Conservation (phyloP, 2,888 invertebrate genomes). For the Deilephila elpenor region DNA sequence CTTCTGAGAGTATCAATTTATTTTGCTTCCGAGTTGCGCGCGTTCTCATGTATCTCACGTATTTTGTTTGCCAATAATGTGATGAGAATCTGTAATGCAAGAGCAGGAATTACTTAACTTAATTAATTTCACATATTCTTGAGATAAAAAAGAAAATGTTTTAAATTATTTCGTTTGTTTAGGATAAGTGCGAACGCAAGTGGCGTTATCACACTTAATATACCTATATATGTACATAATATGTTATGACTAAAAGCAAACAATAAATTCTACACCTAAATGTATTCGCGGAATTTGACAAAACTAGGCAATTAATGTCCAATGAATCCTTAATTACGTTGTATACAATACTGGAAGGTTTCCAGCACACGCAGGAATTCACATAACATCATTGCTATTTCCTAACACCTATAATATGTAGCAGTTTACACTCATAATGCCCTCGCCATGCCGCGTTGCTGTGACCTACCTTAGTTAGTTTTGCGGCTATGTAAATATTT, state of each 20-base stretch:
- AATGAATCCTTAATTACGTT: background rate
- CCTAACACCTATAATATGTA: conserved; percentile 20
- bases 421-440: conserved; percentile 34
- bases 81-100: background rate
- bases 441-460: conserved; percentile 39
- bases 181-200: background rate
- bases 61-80: conserved; percentile 7
- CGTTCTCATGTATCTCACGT: conserved; percentile 27
- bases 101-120: background rate
- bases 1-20: conserved; percentile 23
- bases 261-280: too few relatives aligned
- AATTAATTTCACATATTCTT: background rate
- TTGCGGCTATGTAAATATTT: conserved; percentile 46
- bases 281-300: too few relatives aligned
- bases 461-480: conserved; percentile 44
- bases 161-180: background rate
- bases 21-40: conserved; percentile 4
- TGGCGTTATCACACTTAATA: too few relatives aligned
- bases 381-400: background rate
- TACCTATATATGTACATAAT: too few relatives aligned
- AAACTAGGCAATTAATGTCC: background rate
- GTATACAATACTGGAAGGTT: background rate
- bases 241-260: too few relatives aligned
- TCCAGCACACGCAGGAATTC: background rate
- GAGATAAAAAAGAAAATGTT: background rate